Conservation (phyloP, 2,113 vertebrate genomes). For the Neolamprologus sp. region DNA sequence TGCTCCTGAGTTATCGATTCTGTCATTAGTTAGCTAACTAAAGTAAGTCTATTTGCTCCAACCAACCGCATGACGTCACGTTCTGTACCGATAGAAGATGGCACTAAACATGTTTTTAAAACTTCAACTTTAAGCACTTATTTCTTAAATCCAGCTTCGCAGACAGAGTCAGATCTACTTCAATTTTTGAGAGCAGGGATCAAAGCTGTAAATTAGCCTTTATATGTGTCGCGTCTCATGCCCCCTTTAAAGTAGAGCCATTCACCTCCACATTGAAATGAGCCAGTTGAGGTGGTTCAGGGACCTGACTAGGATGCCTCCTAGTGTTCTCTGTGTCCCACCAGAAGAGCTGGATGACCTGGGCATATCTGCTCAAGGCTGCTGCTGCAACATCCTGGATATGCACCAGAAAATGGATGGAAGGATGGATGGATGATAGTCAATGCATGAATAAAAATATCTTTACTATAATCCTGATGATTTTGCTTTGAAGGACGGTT, state of each 20-base stretch:
- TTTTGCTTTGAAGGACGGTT: background rate
- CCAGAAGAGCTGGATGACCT: background rate
- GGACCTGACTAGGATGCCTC: background rate
- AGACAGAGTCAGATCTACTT: accelerated
- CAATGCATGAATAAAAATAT: background rate
- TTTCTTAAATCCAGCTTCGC: background rate
- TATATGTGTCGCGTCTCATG: accelerated
- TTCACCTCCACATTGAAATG: background rate
- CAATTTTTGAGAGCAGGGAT: accelerated
- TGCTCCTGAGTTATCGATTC: background rate
- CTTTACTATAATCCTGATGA: background rate
- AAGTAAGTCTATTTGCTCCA: background rate
- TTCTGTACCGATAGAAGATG: background rate
- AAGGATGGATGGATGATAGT: background rate
- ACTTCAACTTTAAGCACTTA: background rate
- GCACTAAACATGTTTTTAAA: background rate
- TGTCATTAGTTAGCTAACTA: background rate
- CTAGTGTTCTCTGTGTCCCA: background rate
- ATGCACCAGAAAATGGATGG: background rate
- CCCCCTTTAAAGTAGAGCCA: background rate
- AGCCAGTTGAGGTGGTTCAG: background rate
- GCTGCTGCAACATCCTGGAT: background rate
- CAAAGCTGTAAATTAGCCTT: accelerated
- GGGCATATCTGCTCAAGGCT: background rate
- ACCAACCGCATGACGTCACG: background rate